Conservation (phyloP, 2,797 vertebrate genomes). For the Coregonus ussuriensis region DNA sequence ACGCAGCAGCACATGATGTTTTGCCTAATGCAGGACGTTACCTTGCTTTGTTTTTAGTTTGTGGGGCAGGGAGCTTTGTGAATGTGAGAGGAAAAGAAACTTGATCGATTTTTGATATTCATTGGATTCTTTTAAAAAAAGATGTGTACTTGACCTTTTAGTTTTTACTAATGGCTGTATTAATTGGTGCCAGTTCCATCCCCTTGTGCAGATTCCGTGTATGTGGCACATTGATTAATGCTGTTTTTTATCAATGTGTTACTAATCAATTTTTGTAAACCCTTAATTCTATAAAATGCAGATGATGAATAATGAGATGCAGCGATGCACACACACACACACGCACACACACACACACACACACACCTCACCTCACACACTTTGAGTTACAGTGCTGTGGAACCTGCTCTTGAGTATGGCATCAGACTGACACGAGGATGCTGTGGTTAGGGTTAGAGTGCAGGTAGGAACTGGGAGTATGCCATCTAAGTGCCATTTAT, state of each 20-base stretch:
- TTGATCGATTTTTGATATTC: slow-evolving; percentile 29
- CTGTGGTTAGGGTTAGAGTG: background rate
- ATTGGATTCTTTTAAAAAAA: slow-evolving; percentile 18
- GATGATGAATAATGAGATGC: background rate
- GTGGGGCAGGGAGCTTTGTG: slow-evolving; percentile 12
- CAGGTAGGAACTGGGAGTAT: background rate
- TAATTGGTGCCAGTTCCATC: slow-evolving; percentile 2
- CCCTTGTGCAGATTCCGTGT: slow-evolving; percentile 22
- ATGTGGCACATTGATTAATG: slow-evolving; percentile 15
- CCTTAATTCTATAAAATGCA: background rate
- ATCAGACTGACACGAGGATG: background rate
- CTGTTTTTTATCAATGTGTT: slow-evolving; percentile 2
- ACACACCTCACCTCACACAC: background rate
- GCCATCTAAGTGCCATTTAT: background rate
- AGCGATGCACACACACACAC: background rate
- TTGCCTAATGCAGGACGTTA: slow-evolving; percentile 4
- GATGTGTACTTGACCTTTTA: slow-evolving; percentile 37
- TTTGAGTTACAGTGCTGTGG: background rate
- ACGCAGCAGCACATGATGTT: background rate
- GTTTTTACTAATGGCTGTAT: slow-evolving; percentile 2
- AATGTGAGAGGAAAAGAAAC: slow-evolving; percentile 6
- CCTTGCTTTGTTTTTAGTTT: slow-evolving; percentile 31
- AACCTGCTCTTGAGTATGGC: background rate
- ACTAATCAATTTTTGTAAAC: slow-evolving; percentile 19
- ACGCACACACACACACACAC: too few species aligned